Evolutionary conservation across 2,113 vertebrate genomes (phyloP).

Genomic region (human): DNA sequence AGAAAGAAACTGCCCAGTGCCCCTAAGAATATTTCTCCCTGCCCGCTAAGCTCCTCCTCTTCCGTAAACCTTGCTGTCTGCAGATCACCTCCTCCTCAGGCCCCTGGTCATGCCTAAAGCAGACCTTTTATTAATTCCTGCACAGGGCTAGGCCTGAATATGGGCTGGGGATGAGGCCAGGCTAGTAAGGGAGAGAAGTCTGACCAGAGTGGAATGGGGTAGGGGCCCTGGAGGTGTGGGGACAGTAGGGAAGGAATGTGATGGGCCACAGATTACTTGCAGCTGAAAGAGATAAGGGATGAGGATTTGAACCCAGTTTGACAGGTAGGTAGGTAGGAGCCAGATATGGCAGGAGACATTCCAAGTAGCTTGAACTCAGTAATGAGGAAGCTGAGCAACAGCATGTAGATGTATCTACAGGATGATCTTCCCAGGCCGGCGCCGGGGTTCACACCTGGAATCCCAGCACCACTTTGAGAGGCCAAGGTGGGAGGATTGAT

Average conservation of each 20-base stretch:
- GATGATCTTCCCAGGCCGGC: not conserved
- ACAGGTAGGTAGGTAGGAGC: not conserved
- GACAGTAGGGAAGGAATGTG: not conserved
- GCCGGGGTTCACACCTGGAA: not conserved
- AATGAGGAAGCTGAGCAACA: not conserved
- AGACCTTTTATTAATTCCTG: not conserved
- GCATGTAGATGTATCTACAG: not conserved
- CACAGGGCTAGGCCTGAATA: not conserved
- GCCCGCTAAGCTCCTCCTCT: not conserved
- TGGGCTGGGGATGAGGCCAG: not conserved
- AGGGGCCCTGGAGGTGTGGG: not conserved
- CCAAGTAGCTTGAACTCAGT: not conserved
- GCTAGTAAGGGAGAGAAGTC: not conserved
- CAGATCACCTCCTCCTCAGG: not conserved
- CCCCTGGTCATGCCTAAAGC: not conserved
- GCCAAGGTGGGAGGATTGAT: too few relatives aligned
- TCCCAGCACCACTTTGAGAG: not conserved
- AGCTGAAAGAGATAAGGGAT: not conserved
- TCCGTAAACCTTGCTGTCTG: not conserved
- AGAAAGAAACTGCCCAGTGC: not conserved
- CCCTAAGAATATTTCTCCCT: not conserved
- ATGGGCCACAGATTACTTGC: not conserved
- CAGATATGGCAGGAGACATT: not conserved
- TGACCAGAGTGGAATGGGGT: not conserved
- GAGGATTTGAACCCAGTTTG: not conserved